phyloP scores from a whole-genome alignment of 2,888 invertebrate genomes.

The Imbricaverruca yamaguchii region DNA sequence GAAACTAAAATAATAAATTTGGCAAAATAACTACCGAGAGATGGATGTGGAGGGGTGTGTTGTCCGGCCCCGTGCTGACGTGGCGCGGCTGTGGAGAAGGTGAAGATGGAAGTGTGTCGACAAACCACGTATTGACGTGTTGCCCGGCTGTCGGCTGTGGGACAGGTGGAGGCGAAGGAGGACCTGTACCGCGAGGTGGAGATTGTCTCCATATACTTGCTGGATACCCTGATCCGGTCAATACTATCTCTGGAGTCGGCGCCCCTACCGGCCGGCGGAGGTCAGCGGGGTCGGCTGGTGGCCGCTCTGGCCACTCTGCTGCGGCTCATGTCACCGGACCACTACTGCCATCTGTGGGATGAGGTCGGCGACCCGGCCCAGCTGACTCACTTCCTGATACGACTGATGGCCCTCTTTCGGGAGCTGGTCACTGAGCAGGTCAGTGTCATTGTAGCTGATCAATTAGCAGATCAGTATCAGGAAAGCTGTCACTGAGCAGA shows the following conservation, averaged over 20 bases:
- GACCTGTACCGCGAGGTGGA: neutral
- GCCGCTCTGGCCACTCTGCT: slow-evolving; percentile 77
- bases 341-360: slow-evolving; percentile 80
- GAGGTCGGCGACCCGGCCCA: slow-evolving; percentile 67
- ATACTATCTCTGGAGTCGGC: neutral
- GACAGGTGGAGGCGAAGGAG: neutral
- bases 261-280: neutral
- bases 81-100: no score
- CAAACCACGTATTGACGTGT: no score
- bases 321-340: slow-evolving; percentile 76
- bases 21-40: neutral
- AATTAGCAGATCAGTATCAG: no score
- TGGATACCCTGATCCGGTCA: neutral
- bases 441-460: neutral
- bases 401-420: slow-evolving; percentile 69
- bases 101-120: no score
- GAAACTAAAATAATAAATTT: no score
- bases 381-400: slow-evolving; percentile 74
- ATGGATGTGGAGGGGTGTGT: neutral
- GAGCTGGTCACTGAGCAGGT: slow-evolving; percentile 56
- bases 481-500: no score
- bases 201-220: slow-evolving; percentile 3
- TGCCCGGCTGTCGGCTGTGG: no score
- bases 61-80: no score
- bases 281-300: slow-evolving; percentile 67